A percentile compares a stretch with the other conserved stretches of the same genome.
Evolutionary conservation across 2,797 vertebrate genomes (phyloP).

Genomic region (Carcharodon carcharias): DNA sequence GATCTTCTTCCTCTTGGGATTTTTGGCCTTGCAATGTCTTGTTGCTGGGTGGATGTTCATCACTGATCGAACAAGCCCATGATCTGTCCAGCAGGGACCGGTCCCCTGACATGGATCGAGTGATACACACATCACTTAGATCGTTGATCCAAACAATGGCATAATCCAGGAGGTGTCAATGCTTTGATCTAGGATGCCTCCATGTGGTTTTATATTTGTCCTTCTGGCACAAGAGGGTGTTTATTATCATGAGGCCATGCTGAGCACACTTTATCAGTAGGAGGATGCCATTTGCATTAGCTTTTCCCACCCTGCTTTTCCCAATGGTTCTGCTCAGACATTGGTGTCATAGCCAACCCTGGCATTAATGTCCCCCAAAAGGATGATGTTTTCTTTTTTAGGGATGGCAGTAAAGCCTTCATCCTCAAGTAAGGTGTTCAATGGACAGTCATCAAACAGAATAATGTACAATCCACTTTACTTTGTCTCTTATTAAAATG

Average conservation of each 20-base stretch:
- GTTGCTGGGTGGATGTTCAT: too few species aligned
- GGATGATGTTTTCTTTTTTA: background rate
- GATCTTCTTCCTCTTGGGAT: too few species aligned
- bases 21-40: too few species aligned
- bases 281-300: too few species aligned
- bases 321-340: too few species aligned
- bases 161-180: background rate
- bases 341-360: too few species aligned
- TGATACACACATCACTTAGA: background rate
- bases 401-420: background rate
- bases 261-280: too few species aligned
- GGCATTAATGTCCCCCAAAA: background rate
- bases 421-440: background rate
- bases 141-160: background rate
- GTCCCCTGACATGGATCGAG: background rate
- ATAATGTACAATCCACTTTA: background rate
- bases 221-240: too few species aligned
- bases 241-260: too few species aligned
- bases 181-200: background rate
- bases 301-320: too few species aligned
- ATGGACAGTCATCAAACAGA: background rate
- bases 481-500: background rate
- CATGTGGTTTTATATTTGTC: background rate
- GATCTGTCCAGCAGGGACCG: too few species aligned
- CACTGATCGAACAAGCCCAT: too few species aligned